A percentile compares a stretch with the other conserved stretches of the same genome.
These are phyloP conservation scores for Cybosia mesomella DNA, from an alignment of 2,888 invertebrate genomes.

Conservation along the genomic window DNA sequence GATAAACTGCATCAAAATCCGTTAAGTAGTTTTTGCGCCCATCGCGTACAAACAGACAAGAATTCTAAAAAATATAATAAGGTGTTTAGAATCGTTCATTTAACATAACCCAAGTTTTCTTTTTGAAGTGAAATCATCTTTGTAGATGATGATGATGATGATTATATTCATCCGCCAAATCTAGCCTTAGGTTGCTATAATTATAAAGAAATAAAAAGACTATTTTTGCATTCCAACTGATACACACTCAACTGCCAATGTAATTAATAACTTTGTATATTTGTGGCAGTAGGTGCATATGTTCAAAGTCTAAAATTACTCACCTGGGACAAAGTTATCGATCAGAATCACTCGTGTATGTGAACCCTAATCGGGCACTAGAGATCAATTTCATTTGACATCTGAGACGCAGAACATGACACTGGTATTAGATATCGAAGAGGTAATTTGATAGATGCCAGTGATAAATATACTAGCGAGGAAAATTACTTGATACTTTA, in stretches of 20 bases:
- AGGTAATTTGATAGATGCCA: constrained; percentile 17
- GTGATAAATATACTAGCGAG: constrained; percentile 12
- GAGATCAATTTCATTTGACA: constrained; percentile 25
- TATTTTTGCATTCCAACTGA: not conserved
- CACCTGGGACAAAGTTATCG: not conserved
- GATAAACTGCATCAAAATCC: too few species aligned
- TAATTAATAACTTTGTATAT: not conserved
- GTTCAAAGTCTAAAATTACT: not conserved
- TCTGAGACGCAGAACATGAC: constrained; percentile 18
- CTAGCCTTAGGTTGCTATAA: not conserved
- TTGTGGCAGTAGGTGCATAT: not conserved
- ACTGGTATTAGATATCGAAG: constrained; percentile 20
- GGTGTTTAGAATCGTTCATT: too few species aligned
- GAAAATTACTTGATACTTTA: not conserved
- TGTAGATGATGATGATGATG: too few species aligned
- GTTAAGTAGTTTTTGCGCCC: too few species aligned
- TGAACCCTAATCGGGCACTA: constrained; percentile 19
- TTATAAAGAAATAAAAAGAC: not conserved
- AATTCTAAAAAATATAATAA: too few species aligned
- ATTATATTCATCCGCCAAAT: not conserved
- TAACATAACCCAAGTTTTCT: too few species aligned
- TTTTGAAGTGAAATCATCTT: too few species aligned
- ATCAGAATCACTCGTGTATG: not conserved
- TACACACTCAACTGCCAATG: not conserved
- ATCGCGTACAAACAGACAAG: too few species aligned